Base-by-base conservation (phyloP, 2,888 invertebrate genomes). In the Phoenoteleia sp. region DNA sequence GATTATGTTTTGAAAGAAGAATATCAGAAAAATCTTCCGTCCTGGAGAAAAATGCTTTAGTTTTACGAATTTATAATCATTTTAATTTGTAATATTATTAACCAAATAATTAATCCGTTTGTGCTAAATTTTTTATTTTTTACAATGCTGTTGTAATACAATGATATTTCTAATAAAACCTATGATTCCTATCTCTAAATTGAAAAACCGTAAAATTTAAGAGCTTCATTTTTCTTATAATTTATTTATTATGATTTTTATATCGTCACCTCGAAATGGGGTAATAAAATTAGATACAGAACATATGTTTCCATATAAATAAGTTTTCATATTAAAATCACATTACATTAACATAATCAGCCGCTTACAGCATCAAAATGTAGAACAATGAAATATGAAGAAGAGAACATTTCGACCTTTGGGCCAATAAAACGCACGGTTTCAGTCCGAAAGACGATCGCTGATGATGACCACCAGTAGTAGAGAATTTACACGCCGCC, bases 401-500 rank as follows among this genome's bases (percentile, higher is more conserved):
- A 72, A 19, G 64, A 56, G 42, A 52, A 47, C 33, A 49, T 62
- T 74, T 13, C 13, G 72, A 77, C 19, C 39, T 69, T 29, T 42
- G 42, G 23, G 52, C 25, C 45, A 64, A 76, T 76, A 71, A 76
- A 76, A 3, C 39, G 23, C 39, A 79, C 72, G 23, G 27, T 72
- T 81, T 69, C 19, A 45, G 60, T 64, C 45, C 45, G 54, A 66
- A 85, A 66, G 79, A 80, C 80, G 82, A 71, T 80, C 76, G 39
- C 42, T 52, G 75, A 29, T 42, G 76, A 79, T 75, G 79, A 71
- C 75, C 71, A 56, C 71, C 82, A 69, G 82, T 87, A 86, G 81
- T 86, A 80, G 83, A 88, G 89, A 90, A 91, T 90, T 91, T 91
- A 91, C 90, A 89, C 87, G 89, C 89, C 86, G 89, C 77, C 89